Evolutionary conservation across 1,140 invertebrate genomes (phyloP), one percentile per base, ranked within the genome.

Genomic region (Leucophenga varia): DNA sequence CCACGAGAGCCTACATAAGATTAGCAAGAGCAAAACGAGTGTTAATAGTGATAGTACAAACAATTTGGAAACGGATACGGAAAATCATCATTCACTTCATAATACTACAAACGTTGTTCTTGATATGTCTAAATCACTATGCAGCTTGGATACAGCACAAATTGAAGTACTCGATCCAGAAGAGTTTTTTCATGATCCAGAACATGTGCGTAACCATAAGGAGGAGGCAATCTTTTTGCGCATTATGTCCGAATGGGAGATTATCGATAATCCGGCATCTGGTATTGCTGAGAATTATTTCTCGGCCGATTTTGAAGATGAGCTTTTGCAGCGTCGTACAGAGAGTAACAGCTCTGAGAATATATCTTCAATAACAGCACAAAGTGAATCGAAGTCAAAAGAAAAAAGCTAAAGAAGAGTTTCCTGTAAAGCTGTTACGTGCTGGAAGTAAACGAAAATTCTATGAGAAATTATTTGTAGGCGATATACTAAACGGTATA

Each of bases 1-100:
- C 57, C 71, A 37, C 75, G 79, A 31, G 78, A 81, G 55, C 64
- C 65, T 18, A 47, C 55, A 43, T 63, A 74, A 70, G n/a, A n/a
- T n/a, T n/a, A n/a, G n/a, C n/a, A n/a, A n/a, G n/a, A n/a, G n/a
- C n/a, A n/a, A n/a, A n/a, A n/a, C n/a, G 5, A 25, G 17, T 17
- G n/a, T 13, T 16, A 37, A 14, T 0, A 14, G 2, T n/a, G 3
- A 19, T 7, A n/a, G n/a, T n/a, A n/a, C n/a, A n/a, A n/a, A n/a
- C n/a, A n/a, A n/a, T n/a, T n/a, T n/a, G n/a, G n/a, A n/a, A n/a
- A n/a, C n/a, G n/a, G n/a, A n/a, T n/a, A n/a, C n/a, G n/a, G n/a
- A n/a, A n/a, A n/a, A n/a, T n/a, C n/a, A n/a, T n/a, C n/a, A n/a
- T n/a, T n/a, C n/a, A n/a, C n/a, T n/a, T n/a, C n/a, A n/a, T n/a